Evolutionary conservation across 2,888 invertebrate species (phyloP), one percentile per base, ranked within the genome.

Genomic region (Eubasilissa splendida): DNA sequence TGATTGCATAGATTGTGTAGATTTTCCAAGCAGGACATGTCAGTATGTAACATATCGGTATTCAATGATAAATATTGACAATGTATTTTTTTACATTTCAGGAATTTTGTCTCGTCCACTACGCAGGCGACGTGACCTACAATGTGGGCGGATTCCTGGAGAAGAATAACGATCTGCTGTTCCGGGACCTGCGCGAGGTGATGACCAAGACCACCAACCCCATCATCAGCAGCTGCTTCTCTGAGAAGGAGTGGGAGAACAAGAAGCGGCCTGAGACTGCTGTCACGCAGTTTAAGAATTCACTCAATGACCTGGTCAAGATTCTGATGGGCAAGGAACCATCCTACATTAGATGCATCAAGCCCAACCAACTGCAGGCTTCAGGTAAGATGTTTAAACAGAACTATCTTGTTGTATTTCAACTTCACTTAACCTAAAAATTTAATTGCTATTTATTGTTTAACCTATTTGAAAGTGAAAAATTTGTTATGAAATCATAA

Each of bases 301-400:
- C 97, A 50, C 89, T 98, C 77, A 95, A 95, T 86, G 94, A 96
- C 86, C 91, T 98, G 58, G 96, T 97, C 93, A 94, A 94, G 77
- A 97, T 96, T 85, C 91, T 98, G n/a, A 95, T 95, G 93, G 94
- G 95, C 86, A 98, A 98, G 89, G 96, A 97, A 87, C 97, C 97
- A 0, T 96, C 96, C 2, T 98, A 98, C 88, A 95, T 98, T 85
- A 92, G 98, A 79, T 98, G 97, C 88, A 97, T 98, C 87, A 98
- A 98, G 87, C 97, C 98, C 3, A 98, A 98, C 86, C 96, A 97
- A 86, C 91, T 92, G 85, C 96, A 97, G 88, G 90, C 91, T 82
- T 88, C 96, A 65, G 92, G 93, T 91, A 86, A 3, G 12, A 14
- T 50, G 10, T n/a, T 10, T 42, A 7, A 7, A 42, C 42, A 42